Conservation (phyloP, 1,140 invertebrate species). For the Sinella curviseta region DNA sequence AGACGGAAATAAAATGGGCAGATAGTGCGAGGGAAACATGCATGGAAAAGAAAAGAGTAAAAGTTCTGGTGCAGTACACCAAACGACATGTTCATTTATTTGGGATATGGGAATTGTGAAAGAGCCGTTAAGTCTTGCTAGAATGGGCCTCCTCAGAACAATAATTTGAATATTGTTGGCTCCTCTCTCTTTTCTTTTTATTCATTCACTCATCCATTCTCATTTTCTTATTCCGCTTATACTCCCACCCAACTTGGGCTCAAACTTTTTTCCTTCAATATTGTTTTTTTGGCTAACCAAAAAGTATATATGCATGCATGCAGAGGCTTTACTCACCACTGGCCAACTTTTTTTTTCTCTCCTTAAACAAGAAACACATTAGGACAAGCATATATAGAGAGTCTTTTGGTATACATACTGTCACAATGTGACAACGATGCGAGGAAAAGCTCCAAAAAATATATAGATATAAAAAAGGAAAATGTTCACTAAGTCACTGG, state of each 20-base stretch:
- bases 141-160: slow-evolving; percentile 26
- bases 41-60: too few relatives aligned
- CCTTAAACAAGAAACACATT: too few relatives aligned
- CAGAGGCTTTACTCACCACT: background rate
- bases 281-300: background rate
- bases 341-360: background rate
- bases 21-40: too few relatives aligned
- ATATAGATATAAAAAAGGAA: background rate
- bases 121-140: background rate
- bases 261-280: background rate
- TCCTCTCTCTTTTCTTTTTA: background rate
- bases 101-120: slow-evolving; percentile 17
- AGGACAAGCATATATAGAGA: too few relatives aligned
- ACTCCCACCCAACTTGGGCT: too few relatives aligned
- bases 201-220: background rate
- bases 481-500: too few relatives aligned
- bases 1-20: too few relatives aligned
- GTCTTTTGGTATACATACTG: background rate
- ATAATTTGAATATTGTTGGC: slow-evolving; percentile 33
- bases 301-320: background rate
- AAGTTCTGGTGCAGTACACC: too few relatives aligned
- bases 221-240: background rate
- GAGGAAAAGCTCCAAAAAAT: background rate
- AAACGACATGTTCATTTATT: slow-evolving; percentile 21
- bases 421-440: background rate